Conservation (phyloP, 2,888 invertebrate species). For the Cerceris rybyensis region DNA sequence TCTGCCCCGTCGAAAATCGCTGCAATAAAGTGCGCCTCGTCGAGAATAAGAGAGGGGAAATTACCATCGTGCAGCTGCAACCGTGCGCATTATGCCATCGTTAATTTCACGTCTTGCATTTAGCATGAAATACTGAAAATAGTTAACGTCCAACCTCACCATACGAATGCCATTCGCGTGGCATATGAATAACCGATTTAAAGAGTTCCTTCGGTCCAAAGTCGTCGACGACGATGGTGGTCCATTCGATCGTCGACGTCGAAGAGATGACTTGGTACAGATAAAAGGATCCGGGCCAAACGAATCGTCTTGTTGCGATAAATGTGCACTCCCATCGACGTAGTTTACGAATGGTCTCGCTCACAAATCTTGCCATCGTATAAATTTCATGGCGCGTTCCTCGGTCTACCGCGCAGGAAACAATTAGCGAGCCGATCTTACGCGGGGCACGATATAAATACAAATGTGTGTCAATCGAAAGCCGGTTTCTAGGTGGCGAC, state of each 20-base stretch:
- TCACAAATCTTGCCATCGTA: neutral
- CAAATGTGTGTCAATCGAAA: slow-evolving; percentile 62
- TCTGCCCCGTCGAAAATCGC: slow-evolving; percentile 48
- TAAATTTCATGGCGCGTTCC: slow-evolving; percentile 11
- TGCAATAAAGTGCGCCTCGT: slow-evolving; percentile 43
- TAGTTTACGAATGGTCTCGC: neutral
- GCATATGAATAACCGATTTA: neutral
- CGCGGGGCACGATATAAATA: slow-evolving; percentile 11
- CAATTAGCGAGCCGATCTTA: slow-evolving; percentile 26
- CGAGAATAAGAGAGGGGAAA: slow-evolving; percentile 21
- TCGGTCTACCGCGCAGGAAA: slow-evolving; percentile 3
- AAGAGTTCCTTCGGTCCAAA: neutral
- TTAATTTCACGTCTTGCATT: slow-evolving; percentile 28
- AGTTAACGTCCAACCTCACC: slow-evolving; percentile 18
- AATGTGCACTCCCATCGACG: neutral
- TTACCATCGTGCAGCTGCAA: slow-evolving; percentile 15
- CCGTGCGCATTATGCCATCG: slow-evolving; percentile 9
- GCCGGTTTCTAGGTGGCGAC: slow-evolving; percentile 58
- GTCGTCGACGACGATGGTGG: neutral
- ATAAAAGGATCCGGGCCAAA: neutral
- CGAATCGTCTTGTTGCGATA: neutral
- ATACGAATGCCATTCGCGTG: too few species aligned
- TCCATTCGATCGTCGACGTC: slow-evolving; percentile 1
- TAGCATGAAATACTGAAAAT: slow-evolving; percentile 38
- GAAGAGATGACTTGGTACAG: neutral